Conservation (phyloP, 2,888 invertebrate species). For the Platerodrilus igneus region DNA sequence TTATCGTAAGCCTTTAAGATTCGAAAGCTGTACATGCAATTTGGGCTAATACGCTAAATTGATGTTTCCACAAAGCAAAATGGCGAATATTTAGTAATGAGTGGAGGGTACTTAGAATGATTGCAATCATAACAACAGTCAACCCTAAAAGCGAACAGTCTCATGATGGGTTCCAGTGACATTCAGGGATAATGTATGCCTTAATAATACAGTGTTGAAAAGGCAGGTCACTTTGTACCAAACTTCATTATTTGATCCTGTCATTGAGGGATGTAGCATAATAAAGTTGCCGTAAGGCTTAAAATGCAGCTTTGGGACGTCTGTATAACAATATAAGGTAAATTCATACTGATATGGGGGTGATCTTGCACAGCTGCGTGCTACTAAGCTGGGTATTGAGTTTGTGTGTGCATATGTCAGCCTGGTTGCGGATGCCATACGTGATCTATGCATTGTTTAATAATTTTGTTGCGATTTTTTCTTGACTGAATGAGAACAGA, state of each 20-base stretch:
- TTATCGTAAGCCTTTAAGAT: no score
- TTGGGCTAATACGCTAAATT: no score
- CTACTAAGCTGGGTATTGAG: slow-evolving; percentile 43
- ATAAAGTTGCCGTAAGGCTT: slow-evolving; percentile 31
- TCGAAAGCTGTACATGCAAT: no score
- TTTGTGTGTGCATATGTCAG: slow-evolving; percentile 48
- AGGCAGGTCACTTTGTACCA: slow-evolving; percentile 50
- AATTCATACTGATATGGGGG: slow-evolving; percentile 38
- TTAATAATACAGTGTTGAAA: slow-evolving; percentile 51
- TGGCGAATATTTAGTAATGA: slow-evolving; percentile 40
- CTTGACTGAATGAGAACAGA: slow-evolving; percentile 26
- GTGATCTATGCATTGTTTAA: slow-evolving; percentile 37
- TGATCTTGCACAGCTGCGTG: slow-evolving; percentile 44
- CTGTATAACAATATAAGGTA: slow-evolving; percentile 20
- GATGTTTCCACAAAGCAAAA: slow-evolving; percentile 40
- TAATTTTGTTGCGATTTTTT: slow-evolving; percentile 43
- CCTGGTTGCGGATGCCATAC: slow-evolving; percentile 39
- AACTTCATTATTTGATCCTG: slow-evolving; percentile 48
- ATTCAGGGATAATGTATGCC: slow-evolving; percentile 47
- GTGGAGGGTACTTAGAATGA: slow-evolving; percentile 33
- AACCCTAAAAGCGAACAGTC: slow-evolving; percentile 21
- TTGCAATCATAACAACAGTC: slow-evolving; percentile 23
- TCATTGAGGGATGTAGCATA: slow-evolving; percentile 37
- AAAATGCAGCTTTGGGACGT: background rate
- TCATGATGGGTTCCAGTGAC: slow-evolving; percentile 39